A percentile compares a stretch with the other conserved stretches of the same genome.
Conservation (phyloP, 2,888 invertebrate species). For the Nycteola revayana region DNA sequence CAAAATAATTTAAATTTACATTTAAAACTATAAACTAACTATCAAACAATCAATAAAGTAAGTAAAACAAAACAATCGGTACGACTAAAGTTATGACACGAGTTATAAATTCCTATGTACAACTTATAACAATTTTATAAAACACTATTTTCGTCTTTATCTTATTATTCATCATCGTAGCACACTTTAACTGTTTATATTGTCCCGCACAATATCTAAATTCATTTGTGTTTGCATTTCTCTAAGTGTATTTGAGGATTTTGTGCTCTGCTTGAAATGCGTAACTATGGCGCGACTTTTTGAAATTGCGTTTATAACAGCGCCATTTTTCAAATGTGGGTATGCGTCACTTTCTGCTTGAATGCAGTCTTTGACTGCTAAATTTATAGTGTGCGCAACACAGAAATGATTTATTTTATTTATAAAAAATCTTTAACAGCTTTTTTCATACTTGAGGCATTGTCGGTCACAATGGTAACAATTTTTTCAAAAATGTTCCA, state of each 20-base stretch:
- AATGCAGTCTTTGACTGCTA: slow-evolving; percentile 2
- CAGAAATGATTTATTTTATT: slow-evolving; percentile 13
- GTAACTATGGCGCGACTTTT: slow-evolving; percentile 13
- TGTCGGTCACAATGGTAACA: slow-evolving; percentile 15
- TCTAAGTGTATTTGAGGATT: slow-evolving; percentile 6
- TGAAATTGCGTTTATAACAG: slow-evolving; percentile 4
- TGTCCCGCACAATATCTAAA: too few relatives aligned
- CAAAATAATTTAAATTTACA: too few relatives aligned
- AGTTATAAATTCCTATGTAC: too few relatives aligned
- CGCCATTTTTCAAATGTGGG: slow-evolving; percentile 1
- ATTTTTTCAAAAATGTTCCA: slow-evolving; percentile 19
- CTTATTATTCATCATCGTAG: too few relatives aligned
- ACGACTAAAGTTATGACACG: too few relatives aligned
- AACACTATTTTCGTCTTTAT: too few relatives aligned
- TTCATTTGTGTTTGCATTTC: slow-evolving; percentile 5
- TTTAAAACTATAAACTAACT: too few relatives aligned
- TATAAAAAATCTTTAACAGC: slow-evolving; percentile 6
- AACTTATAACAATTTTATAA: too few relatives aligned
- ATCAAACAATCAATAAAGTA: too few relatives aligned
- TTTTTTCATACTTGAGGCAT: slow-evolving; percentile 17
- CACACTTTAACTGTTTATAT: too few relatives aligned
- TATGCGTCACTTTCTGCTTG: slow-evolving; percentile 1
- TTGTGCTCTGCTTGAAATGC: slow-evolving; percentile 15
- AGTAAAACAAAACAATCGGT: too few relatives aligned
- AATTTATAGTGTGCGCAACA: slow-evolving; percentile 14